Percentiles rank a stretch among this genome's conserved stretches.
phyloP scores from a whole-genome alignment of 2,797 vertebrate genomes.

The Jordanella pulchra region DNA sequence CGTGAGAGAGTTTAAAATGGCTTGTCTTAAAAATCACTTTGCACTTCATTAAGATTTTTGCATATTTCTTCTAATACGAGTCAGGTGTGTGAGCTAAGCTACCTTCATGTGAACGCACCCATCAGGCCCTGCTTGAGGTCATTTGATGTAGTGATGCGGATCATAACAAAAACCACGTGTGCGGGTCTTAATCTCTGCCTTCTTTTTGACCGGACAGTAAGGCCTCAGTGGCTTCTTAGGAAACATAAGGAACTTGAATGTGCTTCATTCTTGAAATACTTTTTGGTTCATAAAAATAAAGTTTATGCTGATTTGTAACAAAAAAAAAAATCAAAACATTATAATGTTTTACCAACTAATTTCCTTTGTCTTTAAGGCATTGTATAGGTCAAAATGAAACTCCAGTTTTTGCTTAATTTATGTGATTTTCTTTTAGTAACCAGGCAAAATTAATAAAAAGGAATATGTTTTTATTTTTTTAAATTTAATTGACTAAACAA shows the following conservation, averaged over 20 bases:
- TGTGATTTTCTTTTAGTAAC: too few relatives aligned
- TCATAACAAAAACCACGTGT: not conserved
- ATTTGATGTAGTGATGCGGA: not conserved
- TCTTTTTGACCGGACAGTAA: not conserved
- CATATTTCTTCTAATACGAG: constrained; percentile 4
- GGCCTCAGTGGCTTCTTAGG: not conserved
- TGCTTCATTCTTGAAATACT: not conserved
- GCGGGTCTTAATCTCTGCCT: not conserved
- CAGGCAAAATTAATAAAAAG: too few relatives aligned
- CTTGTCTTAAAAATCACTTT: not conserved
- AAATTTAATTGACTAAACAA: constrained; percentile 6
- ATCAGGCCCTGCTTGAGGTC: not conserved
- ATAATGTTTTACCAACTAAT: too few relatives aligned
- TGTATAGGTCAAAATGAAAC: too few relatives aligned
- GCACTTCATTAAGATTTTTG: not conserved
- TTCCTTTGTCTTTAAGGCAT: too few relatives aligned
- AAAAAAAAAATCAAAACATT: not conserved
- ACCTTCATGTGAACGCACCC: not conserved
- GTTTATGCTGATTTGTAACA: not conserved
- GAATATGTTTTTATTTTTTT: constrained; percentile 39
- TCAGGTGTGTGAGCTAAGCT: constrained; percentile 6
- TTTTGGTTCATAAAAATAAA: not conserved
- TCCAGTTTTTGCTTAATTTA: too few relatives aligned
- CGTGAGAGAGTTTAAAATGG: not conserved
- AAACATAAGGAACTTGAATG: not conserved